Percentiles rank a stretch among this genome's conserved stretches.
These are phyloP conservation scores for Tromatobia lineatoria DNA, from an alignment of 2,888 invertebrate species.

Conservation along the genomic window DNA sequence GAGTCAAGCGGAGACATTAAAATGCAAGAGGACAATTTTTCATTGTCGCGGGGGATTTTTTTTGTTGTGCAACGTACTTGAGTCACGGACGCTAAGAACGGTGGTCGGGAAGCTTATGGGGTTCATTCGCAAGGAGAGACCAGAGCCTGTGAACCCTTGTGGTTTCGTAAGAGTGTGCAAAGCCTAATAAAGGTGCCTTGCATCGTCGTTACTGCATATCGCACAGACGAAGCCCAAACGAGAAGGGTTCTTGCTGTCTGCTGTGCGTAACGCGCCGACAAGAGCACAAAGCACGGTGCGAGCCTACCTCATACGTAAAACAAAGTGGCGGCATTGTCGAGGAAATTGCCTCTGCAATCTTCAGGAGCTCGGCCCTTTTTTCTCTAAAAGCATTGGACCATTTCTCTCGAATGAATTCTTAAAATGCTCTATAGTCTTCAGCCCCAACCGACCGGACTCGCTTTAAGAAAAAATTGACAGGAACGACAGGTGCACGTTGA, in stretches of 20 bases:
- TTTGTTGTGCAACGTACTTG: constrained; percentile 28
- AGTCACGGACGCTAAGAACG: constrained; percentile 9
- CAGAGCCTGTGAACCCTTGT: constrained; percentile 18
- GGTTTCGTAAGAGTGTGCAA: constrained; percentile 5
- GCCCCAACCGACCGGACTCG: constrained; percentile 8
- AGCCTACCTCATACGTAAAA: constrained; percentile 73
- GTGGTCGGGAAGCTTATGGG: constrained; percentile 22
- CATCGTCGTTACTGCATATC: constrained; percentile 49
- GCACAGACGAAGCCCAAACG: constrained; percentile 50
- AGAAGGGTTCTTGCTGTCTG: constrained; percentile 41
- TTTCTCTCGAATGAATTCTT: constrained; percentile 66
- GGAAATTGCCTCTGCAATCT: constrained; percentile 80
- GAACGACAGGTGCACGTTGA: not conserved
- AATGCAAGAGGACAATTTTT: not conserved
- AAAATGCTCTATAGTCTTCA: constrained; percentile 38
- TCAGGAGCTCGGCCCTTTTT: constrained; percentile 69
- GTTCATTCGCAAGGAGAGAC: constrained; percentile 57
- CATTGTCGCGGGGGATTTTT: constrained; percentile 9
- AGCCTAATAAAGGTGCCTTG: constrained; percentile 27
- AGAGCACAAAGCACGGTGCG: constrained; percentile 61
- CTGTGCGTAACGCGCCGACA: constrained; percentile 62
- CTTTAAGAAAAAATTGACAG: constrained; percentile 13
- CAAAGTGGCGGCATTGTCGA: constrained; percentile 77
- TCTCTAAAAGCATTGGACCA: constrained; percentile 66
- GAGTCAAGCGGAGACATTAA: not conserved